Evolutionary conservation across 1,140 invertebrate genomes (phyloP).

Genomic region (Gonatopus flavifemur): DNA sequence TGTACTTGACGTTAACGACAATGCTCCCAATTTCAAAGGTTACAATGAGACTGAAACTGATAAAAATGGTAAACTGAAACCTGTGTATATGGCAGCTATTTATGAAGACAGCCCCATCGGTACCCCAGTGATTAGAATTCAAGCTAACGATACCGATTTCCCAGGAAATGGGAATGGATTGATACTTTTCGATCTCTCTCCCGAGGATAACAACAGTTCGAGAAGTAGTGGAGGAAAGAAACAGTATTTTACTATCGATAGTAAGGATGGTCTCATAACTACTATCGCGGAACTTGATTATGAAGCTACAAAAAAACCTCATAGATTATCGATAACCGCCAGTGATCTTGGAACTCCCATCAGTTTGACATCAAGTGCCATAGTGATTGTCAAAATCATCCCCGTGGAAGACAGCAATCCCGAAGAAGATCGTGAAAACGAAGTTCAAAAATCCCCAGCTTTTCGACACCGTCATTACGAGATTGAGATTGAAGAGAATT

Average conservation of each 20-base stretch:
- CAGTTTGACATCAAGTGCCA: constrained; percentile 74
- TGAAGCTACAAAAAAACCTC: constrained; percentile 61
- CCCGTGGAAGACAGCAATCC: constrained; percentile 61
- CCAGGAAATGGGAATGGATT: constrained; percentile 80
- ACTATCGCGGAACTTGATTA: constrained; percentile 75
- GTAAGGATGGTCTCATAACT: constrained; percentile 77
- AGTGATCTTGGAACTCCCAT: constrained; percentile 78
- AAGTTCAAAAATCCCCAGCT: constrained; percentile 59
- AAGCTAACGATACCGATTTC: constrained; percentile 84
- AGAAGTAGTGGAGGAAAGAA: constrained; percentile 63
- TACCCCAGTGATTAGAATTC: constrained; percentile 70
- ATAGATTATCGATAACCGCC: constrained; percentile 79
- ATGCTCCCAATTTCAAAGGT: constrained; percentile 71
- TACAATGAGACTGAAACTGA: constrained; percentile 63
- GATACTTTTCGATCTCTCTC: constrained; percentile 71
- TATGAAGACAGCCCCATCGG: constrained; percentile 71
- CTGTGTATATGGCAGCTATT: constrained; percentile 71
- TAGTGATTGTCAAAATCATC: constrained; percentile 68
- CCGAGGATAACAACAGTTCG: constrained; percentile 28
- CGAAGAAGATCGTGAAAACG: constrained; percentile 33
- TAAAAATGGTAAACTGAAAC: constrained; percentile 42
- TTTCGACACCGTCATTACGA: constrained; percentile 77
- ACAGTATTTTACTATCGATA: constrained; percentile 76
- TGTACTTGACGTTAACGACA: constrained; percentile 80
- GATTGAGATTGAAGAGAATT: constrained; percentile 76